These are phyloP conservation scores for Pterostichus niger DNA, from an alignment of 2,888 invertebrate genomes.

Conservation along the genomic window DNA sequence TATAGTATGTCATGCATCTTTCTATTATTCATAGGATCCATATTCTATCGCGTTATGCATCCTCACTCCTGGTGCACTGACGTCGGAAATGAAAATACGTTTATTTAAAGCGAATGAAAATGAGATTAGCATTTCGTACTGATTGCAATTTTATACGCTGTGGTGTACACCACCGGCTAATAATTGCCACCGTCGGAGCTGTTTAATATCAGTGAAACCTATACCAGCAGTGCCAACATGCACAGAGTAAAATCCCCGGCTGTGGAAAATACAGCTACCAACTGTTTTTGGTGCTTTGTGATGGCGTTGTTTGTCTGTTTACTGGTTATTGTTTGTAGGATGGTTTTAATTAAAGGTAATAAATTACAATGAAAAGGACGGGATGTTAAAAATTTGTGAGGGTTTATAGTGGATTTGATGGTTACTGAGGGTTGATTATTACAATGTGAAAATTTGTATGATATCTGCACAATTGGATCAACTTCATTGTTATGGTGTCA, in stretches of 20 bases:
- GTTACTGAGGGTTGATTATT: constrained; percentile 7
- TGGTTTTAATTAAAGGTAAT: constrained; percentile 54
- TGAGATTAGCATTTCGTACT: constrained; percentile 48
- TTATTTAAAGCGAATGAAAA: constrained; percentile 50
- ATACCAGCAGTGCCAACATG: constrained; percentile 26
- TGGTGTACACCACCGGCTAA: constrained; percentile 36
- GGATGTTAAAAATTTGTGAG: constrained; percentile 17
- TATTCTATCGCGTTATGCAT: too few species aligned
- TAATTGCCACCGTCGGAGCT: constrained; percentile 41
- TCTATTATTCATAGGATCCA: background rate
- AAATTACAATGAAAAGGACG: constrained; percentile 21
- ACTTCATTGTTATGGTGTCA: too few species aligned
- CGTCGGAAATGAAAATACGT: constrained; percentile 47
- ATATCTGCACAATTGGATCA: too few species aligned
- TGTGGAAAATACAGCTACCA: constrained; percentile 1
- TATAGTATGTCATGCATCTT: too few species aligned
- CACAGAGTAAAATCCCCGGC: background rate
- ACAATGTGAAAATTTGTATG: background rate
- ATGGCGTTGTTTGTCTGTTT: constrained; percentile 16
- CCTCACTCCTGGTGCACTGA: background rate
- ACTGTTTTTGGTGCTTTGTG: constrained; percentile 7
- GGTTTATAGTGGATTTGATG: constrained; percentile 1
- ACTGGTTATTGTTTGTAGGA: constrained; percentile 30
- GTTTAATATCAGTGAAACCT: constrained; percentile 55
- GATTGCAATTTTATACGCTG: constrained; percentile 47